These are phyloP conservation scores for Sinocyclocheilus anophthalmus DNA, from an alignment of 2,113 vertebrate species.

Conservation along the genomic window DNA sequence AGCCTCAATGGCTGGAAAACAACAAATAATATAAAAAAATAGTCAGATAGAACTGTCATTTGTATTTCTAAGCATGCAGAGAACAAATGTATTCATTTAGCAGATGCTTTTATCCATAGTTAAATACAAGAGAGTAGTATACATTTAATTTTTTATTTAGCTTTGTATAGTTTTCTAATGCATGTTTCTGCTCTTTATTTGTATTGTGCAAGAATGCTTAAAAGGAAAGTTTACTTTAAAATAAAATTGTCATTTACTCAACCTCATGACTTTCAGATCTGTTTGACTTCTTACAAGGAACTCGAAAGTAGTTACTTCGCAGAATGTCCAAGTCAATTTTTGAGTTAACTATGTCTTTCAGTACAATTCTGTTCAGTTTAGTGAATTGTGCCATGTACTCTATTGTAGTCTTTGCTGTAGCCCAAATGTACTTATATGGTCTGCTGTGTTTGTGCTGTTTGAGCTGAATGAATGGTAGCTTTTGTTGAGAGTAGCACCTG, in stretches of 20 bases:
- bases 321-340: no score
- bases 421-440: background rate
- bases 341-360: no score
- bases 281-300: background rate
- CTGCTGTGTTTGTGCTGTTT: no score
- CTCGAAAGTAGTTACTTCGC: background rate
- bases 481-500: constrained; percentile 73
- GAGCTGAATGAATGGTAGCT: background rate
- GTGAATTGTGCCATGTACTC: no score
- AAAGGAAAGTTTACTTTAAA: no score
- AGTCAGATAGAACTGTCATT: background rate
- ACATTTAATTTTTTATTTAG: background rate
- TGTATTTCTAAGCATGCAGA: background rate
- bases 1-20: constrained; percentile 84
- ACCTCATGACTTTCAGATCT: background rate
- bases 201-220: no score
- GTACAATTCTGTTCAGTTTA: no score
- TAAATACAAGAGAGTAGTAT: background rate
- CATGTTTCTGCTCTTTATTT: no score
- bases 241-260: background rate
- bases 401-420: no score
- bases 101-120: background rate
- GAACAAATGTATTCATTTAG: background rate
- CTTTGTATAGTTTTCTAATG: no score
- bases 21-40: background rate